Percentiles rank a stretch among this genome's conserved stretches.
phyloP scores from a whole-genome alignment of 2,888 invertebrate genomes.

The Marasmarcha lunaedactyla region DNA sequence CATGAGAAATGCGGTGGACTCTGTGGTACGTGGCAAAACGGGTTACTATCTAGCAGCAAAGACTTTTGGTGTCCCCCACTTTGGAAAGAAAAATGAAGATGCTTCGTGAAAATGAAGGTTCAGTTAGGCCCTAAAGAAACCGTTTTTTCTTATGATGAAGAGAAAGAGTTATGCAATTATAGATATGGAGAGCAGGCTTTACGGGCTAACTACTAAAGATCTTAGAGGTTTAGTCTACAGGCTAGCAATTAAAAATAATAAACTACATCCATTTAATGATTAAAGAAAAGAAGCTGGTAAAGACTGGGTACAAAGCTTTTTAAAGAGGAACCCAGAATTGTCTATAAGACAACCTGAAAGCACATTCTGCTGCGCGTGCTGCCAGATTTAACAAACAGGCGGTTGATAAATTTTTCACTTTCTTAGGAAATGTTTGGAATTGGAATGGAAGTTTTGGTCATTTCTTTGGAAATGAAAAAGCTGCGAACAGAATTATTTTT shows the following conservation, averaged over 20 bases:
- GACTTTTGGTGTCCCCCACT: no score
- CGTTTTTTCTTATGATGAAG: conserved; percentile 12
- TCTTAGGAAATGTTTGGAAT: conserved; percentile 17
- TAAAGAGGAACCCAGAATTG: conserved; percentile 18
- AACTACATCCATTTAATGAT: conserved; percentile 21
- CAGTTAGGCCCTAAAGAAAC: conserved; percentile 6
- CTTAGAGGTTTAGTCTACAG: conserved; percentile 17
- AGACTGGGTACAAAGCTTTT: conserved; percentile 23
- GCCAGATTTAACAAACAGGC: conserved; percentile 25
- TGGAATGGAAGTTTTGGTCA: no score
- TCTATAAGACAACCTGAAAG: conserved; percentile 17
- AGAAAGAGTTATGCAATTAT: conserved; percentile 10
- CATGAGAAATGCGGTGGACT: no score
- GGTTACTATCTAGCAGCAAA: no score
- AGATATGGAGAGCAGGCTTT: conserved; percentile 14
- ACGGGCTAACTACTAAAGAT: conserved; percentile 17
- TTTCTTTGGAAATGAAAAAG: no score
- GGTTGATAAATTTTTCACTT: conserved; percentile 15
- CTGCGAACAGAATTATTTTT: no score
- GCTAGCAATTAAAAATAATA: conserved; percentile 21
- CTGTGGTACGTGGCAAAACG: no score
- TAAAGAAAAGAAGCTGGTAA: conserved; percentile 21
- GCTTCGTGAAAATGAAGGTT: no score
- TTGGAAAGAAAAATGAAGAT: no score
- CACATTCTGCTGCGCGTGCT: conserved; percentile 24